A percentile compares a stretch with the other conserved stretches of the same genome.
Conservation (phyloP, 2,113 vertebrate genomes). For the Bufo bufo region DNA sequence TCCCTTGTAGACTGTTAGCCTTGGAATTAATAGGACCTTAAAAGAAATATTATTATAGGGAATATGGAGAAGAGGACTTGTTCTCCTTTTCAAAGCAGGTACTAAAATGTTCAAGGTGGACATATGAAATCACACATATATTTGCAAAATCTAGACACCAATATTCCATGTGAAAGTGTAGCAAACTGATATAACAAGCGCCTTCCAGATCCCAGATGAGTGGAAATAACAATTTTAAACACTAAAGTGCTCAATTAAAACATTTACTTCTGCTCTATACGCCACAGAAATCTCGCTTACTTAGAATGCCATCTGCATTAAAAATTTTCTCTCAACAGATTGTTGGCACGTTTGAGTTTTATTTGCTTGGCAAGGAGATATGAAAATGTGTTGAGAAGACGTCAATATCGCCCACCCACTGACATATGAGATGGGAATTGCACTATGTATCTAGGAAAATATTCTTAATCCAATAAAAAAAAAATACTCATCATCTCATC, state of each 20-base stretch:
- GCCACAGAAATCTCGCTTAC: neutral
- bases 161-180: neutral
- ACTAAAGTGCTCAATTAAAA: conserved; percentile 16
- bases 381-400: conserved; percentile 27
- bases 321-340: conserved; percentile 10
- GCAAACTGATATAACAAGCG: neutral
- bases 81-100: too few species aligned
- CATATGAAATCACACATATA: neutral
- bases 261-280: conserved; percentile 4
- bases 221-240: neutral
- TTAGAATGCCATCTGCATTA: conserved; percentile 21
- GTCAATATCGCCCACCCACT: conserved; percentile 27
- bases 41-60: too few species aligned
- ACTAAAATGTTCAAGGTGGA: neutral
- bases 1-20: too few species aligned
- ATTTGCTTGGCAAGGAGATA: conserved; percentile 22
- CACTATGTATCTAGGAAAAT: neutral
- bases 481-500: too few species aligned
- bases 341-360: conserved; percentile 12
- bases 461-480: neutral
- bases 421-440: conserved; percentile 20
- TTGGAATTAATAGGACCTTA: too few species aligned
- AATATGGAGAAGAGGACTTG: too few species aligned
- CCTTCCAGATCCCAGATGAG: neutral
- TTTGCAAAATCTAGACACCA: neutral